phyloP scores from a whole-genome alignment of 2,888 invertebrate species.

The Ariolimax columbianus region DNA sequence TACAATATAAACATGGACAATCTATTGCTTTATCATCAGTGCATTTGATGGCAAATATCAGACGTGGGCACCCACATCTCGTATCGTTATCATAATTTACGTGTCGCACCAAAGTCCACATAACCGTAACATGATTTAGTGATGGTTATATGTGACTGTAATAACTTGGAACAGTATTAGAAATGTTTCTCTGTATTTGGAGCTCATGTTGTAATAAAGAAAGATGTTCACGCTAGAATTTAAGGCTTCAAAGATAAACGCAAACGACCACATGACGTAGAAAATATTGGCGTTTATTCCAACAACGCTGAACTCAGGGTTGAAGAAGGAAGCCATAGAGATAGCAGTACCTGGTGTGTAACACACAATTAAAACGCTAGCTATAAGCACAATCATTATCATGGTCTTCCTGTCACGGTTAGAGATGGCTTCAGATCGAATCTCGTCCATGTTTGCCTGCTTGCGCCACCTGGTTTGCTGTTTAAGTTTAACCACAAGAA shows the following conservation, averaged over 20 bases:
- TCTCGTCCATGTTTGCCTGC: not conserved
- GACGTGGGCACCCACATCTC: too few species aligned
- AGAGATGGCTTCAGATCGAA: not conserved
- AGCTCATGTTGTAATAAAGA: slow-evolving; percentile 8
- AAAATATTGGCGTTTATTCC: not conserved
- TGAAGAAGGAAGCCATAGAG: not conserved
- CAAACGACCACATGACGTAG: not conserved
- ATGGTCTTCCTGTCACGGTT: slow-evolving; percentile 1
- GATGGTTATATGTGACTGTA: too few species aligned
- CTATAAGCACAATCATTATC: slow-evolving; percentile 9
- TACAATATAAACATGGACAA: too few species aligned
- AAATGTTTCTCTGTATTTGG: not conserved
- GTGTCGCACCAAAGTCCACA: too few species aligned
- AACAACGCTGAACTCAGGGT: not conserved
- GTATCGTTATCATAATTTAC: too few species aligned
- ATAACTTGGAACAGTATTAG: too few species aligned
- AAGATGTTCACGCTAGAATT: slow-evolving; percentile 28
- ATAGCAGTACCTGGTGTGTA: not conserved
- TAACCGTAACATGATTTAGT: too few species aligned
- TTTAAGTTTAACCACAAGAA: not conserved
- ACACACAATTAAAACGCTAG: not conserved
- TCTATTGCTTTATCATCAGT: too few species aligned
- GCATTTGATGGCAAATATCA: too few species aligned
- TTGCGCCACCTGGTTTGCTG: not conserved
- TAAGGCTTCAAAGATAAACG: not conserved